Base-by-base conservation (phyloP, 2,113 vertebrate species). In the Gobiocypris rarus region DNA sequence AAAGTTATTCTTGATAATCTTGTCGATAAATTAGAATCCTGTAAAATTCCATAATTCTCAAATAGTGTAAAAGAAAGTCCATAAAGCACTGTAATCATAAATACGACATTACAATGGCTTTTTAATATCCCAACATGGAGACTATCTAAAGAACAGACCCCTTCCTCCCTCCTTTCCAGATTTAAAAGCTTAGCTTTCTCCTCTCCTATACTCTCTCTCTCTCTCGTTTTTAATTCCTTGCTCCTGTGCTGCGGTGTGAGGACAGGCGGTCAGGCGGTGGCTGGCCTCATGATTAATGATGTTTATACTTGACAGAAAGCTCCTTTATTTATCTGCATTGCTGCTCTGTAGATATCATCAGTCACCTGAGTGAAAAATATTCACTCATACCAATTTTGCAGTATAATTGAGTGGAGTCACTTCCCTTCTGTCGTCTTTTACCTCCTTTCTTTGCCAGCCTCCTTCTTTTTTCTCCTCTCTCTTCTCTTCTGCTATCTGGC, bases 271-370 rank as follows among this genome's bases (percentile, higher is more conserved):
- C 95, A 93, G 91, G 94, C 90, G 87, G 91, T 93, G 91, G 92
- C 94, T 91, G 94, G 96, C 96, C 96, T 96, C 95, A 97, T 99
- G 98, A 99, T 99, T 99, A 99, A 99, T 99, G 97, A 96, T 98
- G 97, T 98, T 99, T 99, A 99, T 98, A 97, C 96, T 98, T 99
- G 97, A 99, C 97, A 97, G 97, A 97, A 97, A 95, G 95, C 96
- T 97, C 96, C 96, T 98, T 98, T 99, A 98, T 99, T 99, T 99
- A 99, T 99, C 98, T 99, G 97, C 96, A 98, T 95, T 98, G 97
- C 96, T 96, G 96, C 96, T 92, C 96, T 95, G 94, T 96, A 86
- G 98, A 99, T 99, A 97, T 95, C 97, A 99, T 99, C 97, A 97
- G 96, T 96, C 96, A 96, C 96, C 96, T 98, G 97, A 98, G 98